Base-by-base conservation (phyloP, 2,797 vertebrate species). In the Pipistrellus kuhlii region DNA sequence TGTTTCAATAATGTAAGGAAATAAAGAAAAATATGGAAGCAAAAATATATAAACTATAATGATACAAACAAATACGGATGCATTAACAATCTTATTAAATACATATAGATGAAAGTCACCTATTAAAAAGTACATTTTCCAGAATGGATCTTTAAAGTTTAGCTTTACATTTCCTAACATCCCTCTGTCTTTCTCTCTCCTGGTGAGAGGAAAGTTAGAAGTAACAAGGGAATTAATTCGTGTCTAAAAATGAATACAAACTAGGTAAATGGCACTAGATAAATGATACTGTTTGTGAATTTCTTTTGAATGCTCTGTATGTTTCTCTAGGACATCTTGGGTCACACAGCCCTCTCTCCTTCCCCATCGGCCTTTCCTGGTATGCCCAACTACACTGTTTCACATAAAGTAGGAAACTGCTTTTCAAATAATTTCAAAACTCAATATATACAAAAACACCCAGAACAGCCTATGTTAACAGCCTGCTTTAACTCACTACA, bases 71-170 rank as follows among this genome's bases (percentile, higher is more conserved):
- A 87, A 88, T 73, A 30, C 8, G 82, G 9, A 75, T 27, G 32
- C 8, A 69, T 41, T 11, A 78, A 48, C 68, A 90, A 78, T 62
- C 25, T 35, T 5, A 32, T 38, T 82, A 77, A 71, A 69, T 57
- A 64, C 8, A 27, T 48, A 55, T 3, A 7, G 18, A 88, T 91
- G 86, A 92, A 85, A 80, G 6, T 48, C n/a, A 55, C 1, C 30
- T 81, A 41, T 30, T 66, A 81, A 90, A 92, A 68, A 32, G 81
- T 21, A 53, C 6, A 68, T 57, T 82, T 95, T 81, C 57, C 23
- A 80, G 38, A 93, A 82, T 15, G 25, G 30, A 76, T 46, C 17
- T 32, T 64, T 66, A 87, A 78, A 21, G 23, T 85, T 38, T 71
- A 25, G 6, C 21, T 91, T 81, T 62, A 3, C 11, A 6, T 20